Percentiles rank a stretch among this genome's conserved stretches.
Conservation (phyloP, 2,113 vertebrate genomes). For the Chauna torquata region DNA sequence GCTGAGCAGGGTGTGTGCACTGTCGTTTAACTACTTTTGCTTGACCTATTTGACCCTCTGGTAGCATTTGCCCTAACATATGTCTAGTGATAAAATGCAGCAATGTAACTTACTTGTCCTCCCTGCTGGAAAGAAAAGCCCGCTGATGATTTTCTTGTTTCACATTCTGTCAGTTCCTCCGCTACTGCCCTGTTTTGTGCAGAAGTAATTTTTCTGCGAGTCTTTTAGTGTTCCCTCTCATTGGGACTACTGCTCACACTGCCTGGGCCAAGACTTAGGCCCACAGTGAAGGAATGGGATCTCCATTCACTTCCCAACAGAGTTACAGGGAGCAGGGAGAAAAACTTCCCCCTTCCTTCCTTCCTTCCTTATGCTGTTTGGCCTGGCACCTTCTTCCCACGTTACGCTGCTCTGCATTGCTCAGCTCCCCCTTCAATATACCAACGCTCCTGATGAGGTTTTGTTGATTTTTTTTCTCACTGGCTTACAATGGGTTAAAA, state of each 20-base stretch:
- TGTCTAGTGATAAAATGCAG: rapidly evolving
- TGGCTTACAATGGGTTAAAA: background rate
- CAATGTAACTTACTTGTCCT: background rate
- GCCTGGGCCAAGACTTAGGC: background rate
- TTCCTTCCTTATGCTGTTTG: background rate
- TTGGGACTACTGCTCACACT: background rate
- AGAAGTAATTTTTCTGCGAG: background rate
- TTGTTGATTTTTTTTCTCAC: background rate
- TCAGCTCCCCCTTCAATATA: background rate
- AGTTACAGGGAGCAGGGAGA: background rate
- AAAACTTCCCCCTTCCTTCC: background rate
- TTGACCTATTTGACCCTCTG: background rate
- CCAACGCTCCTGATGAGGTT: background rate
- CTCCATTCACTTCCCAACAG: background rate
- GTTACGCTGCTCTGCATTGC: background rate
- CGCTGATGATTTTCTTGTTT: background rate
- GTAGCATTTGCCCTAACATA: background rate
- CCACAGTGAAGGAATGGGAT: background rate
- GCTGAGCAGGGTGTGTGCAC: background rate
- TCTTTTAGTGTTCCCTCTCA: background rate
- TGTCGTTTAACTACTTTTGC: background rate
- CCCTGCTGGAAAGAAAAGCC: background rate
- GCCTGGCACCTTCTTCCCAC: background rate
- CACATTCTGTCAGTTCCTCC: background rate
- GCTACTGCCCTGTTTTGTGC: background rate